Conservation (phyloP, 2,797 vertebrate genomes). For the Accipiter badius region DNA sequence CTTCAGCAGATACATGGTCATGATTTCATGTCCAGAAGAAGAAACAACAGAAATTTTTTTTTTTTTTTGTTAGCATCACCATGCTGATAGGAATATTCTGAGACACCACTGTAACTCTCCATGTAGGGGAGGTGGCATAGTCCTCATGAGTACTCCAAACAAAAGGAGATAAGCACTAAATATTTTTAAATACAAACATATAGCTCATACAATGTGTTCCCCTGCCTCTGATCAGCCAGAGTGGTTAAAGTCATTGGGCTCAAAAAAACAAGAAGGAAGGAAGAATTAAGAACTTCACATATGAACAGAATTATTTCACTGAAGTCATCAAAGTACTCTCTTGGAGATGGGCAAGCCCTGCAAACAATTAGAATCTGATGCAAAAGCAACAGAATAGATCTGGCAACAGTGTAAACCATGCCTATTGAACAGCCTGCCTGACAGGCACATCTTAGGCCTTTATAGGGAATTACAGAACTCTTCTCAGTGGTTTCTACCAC, state of each 20-base stretch:
- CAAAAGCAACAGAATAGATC: neutral
- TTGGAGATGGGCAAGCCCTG: neutral
- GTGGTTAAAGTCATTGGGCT: neutral
- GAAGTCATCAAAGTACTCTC: neutral
- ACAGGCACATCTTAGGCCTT: neutral
- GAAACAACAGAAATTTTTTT: neutral
- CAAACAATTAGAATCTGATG: neutral
- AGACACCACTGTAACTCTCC: neutral
- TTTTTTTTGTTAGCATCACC: neutral
- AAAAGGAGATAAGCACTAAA: neutral
- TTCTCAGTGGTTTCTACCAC: neutral
- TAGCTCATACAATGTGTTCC: neutral
- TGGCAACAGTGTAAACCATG: neutral
- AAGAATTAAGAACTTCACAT: neutral
- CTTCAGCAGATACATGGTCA: neutral
- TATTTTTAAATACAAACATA: neutral
- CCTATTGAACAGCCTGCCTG: neutral
- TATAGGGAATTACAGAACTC: neutral
- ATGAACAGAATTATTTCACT: neutral
- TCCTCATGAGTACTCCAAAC: neutral
- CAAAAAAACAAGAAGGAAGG: neutral
- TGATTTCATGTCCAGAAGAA: neutral
- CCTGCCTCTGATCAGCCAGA: neutral
- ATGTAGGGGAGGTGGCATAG: neutral
- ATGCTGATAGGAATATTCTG: neutral